Percentiles rank a stretch among this genome's conserved stretches.
Conservation (phyloP, 2,797 vertebrate genomes). For the Urophycis tenuis region DNA sequence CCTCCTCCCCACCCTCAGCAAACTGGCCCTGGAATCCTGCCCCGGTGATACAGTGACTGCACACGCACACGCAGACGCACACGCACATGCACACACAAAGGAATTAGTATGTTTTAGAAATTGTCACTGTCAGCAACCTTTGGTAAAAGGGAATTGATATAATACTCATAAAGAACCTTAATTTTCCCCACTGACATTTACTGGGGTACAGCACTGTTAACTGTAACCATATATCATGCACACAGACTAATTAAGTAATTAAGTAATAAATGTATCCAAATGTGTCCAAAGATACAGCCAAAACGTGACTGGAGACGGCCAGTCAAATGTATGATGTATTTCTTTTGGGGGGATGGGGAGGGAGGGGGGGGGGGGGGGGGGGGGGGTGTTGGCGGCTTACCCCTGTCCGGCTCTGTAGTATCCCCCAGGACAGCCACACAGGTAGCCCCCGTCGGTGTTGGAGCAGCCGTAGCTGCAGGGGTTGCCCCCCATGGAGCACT, state of each 20-base stretch:
- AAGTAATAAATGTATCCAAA: not conserved
- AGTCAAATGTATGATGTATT: not conserved
- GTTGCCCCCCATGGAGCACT: slow-evolving; percentile 61
- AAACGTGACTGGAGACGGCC: not conserved
- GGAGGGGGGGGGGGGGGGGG: too few relatives aligned
- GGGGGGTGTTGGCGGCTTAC: slow-evolving; percentile 60
- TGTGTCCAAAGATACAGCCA: not conserved
- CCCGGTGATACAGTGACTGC: slow-evolving; percentile 86
- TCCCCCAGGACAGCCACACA: slow-evolving; percentile 79
- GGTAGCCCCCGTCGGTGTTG: slow-evolving; percentile 78
- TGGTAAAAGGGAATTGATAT: not conserved
- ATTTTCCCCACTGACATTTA: not conserved
- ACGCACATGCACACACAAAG: not conserved
- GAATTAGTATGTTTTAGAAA: not conserved
- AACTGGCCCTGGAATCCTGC: slow-evolving; percentile 76
- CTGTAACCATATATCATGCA: not conserved
- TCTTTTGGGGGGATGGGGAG: not conserved
- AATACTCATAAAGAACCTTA: not conserved
- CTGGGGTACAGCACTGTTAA: not conserved
- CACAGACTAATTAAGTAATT: not conserved
- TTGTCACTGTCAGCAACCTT: not conserved
- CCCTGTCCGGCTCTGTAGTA: slow-evolving; percentile 89
- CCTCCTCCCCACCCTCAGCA: slow-evolving; percentile 64
- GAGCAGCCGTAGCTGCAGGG: slow-evolving; percentile 81
- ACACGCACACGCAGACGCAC: not conserved